A percentile compares a stretch with the other conserved stretches of the same genome.
phyloP scores from a whole-genome alignment of 2,113 vertebrate species.

The Clupea harengus region DNA sequence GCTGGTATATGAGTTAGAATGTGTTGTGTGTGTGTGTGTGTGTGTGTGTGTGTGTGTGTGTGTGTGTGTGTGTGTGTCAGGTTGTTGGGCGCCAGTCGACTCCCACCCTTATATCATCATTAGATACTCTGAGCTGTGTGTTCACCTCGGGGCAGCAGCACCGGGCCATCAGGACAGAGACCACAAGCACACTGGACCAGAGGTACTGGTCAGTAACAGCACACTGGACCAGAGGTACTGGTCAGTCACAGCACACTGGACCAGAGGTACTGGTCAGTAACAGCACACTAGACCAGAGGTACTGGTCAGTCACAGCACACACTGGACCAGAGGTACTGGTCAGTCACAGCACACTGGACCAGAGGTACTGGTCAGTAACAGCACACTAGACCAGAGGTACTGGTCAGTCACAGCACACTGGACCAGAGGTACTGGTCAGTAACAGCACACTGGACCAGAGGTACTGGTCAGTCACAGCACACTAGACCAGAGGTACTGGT shows the following conservation, averaged over 20 bases:
- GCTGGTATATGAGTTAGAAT: constrained; percentile 23
- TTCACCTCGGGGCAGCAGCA: background rate
- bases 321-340: background rate
- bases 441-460: background rate
- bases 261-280: background rate
- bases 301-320: background rate
- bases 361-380: background rate
- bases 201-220: background rate
- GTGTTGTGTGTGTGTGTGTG: constrained; percentile 28
- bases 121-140: background rate
- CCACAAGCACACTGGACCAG: background rate
- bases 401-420: background rate
- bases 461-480: background rate
- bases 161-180: constrained; percentile 8
- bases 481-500: background rate
- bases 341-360: background rate
- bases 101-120: too few relatives aligned
- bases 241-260: background rate
- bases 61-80: constrained; percentile 10
- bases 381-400: background rate
- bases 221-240: background rate
- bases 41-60: constrained; percentile 25
- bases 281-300: background rate
- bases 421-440: background rate
- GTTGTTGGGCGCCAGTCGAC: too few relatives aligned